Conservation (phyloP, 1,140 invertebrate species). For the Sweltsa coloradensis region DNA sequence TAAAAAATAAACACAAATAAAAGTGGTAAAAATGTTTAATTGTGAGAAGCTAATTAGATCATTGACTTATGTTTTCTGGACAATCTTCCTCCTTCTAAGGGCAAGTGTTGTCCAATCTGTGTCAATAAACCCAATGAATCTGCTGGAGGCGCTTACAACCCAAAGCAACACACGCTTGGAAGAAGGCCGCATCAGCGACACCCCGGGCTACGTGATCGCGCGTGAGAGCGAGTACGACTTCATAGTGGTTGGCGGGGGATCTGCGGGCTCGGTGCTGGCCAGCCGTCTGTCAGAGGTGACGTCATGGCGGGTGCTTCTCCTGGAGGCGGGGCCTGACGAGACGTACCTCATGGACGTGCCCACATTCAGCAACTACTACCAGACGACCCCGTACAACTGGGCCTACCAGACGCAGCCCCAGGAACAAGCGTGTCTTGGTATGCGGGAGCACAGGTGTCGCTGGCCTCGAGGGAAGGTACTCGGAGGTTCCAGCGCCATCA, state of each 20-base stretch:
- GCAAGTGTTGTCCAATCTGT: no score
- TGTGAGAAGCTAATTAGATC: no score
- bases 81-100: no score
- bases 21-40: no score
- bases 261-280: slow-evolving; percentile 36
- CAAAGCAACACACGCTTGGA: no score
- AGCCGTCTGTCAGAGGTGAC: slow-evolving; percentile 32
- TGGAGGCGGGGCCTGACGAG: slow-evolving; percentile 52
- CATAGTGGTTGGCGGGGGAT: slow-evolving; percentile 34
- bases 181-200: no score
- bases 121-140: no score
- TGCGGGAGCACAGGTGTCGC: slow-evolving; percentile 25
- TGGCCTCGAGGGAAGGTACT: slow-evolving; percentile 32
- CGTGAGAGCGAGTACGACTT: slow-evolving; percentile 11
- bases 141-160: no score
- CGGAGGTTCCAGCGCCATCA: slow-evolving; percentile 41
- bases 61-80: no score
- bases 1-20: no score
- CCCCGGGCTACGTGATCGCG: neutral
- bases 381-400: slow-evolving; percentile 32
- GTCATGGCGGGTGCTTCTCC: slow-evolving; percentile 33
- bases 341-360: slow-evolving; percentile 54
- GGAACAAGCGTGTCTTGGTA: slow-evolving; percentile 32
- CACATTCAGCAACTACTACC: slow-evolving; percentile 48
- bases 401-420: slow-evolving; percentile 34